Conservation (phyloP, 2,797 vertebrate species). For the Anguilla megastoma region DNA sequence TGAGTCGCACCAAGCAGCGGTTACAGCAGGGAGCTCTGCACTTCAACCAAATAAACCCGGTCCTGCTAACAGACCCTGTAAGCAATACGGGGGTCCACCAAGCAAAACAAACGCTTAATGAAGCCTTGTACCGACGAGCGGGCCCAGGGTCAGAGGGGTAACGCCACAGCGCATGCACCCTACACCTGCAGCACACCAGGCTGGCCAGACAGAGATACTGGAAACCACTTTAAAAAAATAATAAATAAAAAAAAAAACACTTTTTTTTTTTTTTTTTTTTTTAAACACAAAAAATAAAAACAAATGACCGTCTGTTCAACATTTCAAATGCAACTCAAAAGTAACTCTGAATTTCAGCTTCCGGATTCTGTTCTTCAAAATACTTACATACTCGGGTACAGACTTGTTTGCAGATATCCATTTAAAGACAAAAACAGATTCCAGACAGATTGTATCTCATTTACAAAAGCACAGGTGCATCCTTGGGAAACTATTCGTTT, state of each 20-base stretch:
- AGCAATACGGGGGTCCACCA: not conserved
- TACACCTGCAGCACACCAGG: not conserved
- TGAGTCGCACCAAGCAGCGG: not conserved
- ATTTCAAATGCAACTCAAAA: slow-evolving; percentile 47
- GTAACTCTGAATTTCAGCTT: slow-evolving; percentile 20
- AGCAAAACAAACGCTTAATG: not conserved
- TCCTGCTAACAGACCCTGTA: not conserved
- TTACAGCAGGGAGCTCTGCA: not conserved
- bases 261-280: not conserved
- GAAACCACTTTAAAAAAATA: slow-evolving; percentile 68
- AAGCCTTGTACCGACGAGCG: not conserved
- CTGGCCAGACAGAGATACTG: slow-evolving; percentile 57
- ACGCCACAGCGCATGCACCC: not conserved
- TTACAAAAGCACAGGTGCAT: slow-evolving; percentile 84
- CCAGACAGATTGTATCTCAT: slow-evolving; percentile 56
- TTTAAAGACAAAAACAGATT: slow-evolving; percentile 40
- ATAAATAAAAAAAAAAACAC: not conserved
- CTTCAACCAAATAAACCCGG: not conserved
- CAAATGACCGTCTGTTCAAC: slow-evolving; percentile 46
- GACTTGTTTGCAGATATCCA: slow-evolving; percentile 28
- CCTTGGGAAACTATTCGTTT: slow-evolving; percentile 90
- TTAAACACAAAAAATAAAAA: not conserved
- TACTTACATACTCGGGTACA: slow-evolving; percentile 22
- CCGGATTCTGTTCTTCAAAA: slow-evolving; percentile 8
- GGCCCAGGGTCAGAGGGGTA: not conserved